Evolutionary conservation across 1,140 invertebrate genomes (phyloP).

Genomic region (Hyles euphorbiae): DNA sequence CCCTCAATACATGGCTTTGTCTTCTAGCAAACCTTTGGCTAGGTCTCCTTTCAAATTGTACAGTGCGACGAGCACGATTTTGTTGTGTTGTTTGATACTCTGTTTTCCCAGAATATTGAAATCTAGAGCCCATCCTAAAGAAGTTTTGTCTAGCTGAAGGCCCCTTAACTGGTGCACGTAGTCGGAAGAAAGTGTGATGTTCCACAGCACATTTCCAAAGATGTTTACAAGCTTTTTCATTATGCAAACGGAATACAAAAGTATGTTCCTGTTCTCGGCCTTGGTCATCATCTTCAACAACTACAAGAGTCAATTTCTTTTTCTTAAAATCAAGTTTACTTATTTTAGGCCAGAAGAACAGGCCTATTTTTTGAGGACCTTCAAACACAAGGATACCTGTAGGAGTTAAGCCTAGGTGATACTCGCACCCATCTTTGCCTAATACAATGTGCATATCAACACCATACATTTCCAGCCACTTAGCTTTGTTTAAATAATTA

Average conservation of each 20-base stretch:
- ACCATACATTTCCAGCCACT: conserved; percentile 98
- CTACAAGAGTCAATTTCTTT: conserved; percentile 95
- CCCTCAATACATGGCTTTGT: conserved; percentile 88
- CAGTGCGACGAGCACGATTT: conserved; percentile 90
- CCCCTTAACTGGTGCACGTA: conserved; percentile 92
- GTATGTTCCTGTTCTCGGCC: conserved; percentile 95
- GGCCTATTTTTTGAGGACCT: conserved; percentile 94
- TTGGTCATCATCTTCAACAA: conserved; percentile 97
- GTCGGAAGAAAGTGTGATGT: conserved; percentile 98
- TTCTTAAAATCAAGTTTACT: conserved; percentile 96
- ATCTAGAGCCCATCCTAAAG: conserved; percentile 97
- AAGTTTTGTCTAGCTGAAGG: conserved; percentile 95
- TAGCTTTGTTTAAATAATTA: conserved; percentile 95
- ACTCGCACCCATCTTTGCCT: conserved; percentile 97
- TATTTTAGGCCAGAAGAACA: conserved; percentile 99
- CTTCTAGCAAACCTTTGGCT: conserved; percentile 96
- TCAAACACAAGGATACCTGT: conserved; percentile 98
- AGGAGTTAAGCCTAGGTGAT: conserved; percentile 97
- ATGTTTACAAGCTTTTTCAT: conserved; percentile 99
- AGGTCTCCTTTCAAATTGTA: conserved; percentile 96
- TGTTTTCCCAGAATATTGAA: conserved; percentile 95
- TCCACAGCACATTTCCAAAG: conserved; percentile 99
- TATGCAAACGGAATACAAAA: conserved; percentile 92
- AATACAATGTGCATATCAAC: conserved; percentile 97
- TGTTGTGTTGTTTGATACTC: conserved; percentile 96